Base-by-base conservation (phyloP, 2,797 vertebrate genomes). In the Limosa lapponica region DNA sequence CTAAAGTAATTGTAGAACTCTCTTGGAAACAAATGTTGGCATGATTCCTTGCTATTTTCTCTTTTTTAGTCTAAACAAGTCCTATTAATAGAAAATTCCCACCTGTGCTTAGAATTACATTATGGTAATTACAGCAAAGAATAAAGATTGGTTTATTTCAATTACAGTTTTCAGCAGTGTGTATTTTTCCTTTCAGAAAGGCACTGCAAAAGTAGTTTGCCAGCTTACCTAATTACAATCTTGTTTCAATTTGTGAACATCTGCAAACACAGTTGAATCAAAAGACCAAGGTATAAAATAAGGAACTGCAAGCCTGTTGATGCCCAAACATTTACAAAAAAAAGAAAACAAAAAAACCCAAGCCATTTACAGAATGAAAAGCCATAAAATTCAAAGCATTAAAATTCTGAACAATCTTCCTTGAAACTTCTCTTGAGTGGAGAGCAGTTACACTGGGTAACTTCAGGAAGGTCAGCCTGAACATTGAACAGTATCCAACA, bases 31-130 rank as follows among this genome's bases (percentile, higher is more conserved):
- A 92, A 84, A 59, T 55, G 71, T 93, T 94, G 71, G 65, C 87
- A 77, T 39, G 27, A 65, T 80, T 91, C 87, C 34, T 86, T 91
- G 90, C 65, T 61, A 44, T 51, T 92, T 95, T 80, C n/a, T 69
- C 20, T 54, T 71, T 82, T 82, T 64, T 51, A 94, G 94, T 96
- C 52, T 88, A 95, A 89, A 92, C 52, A 71, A 58, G 34, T 78
- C 22, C 25, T 93, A 64, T 88, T 87, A 95, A 90, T 85, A 77
- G 80, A 93, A 82, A 92, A 94, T 62, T 81, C 74, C 64, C 59
- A 80, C 86, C 83, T 83, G 66, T 67, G 55, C 57, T 92, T 77
- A 82, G 28, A 96, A 97, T 91, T 93, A 92, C 92, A 93, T 86
- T 71, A 79, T 22, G 10, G 43, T 36, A 94, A 88, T 94, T 91